Evolutionary conservation across 2,888 invertebrate genomes (phyloP), one percentile per base, ranked within the genome.

Genomic region (Fragum sueziense): DNA sequence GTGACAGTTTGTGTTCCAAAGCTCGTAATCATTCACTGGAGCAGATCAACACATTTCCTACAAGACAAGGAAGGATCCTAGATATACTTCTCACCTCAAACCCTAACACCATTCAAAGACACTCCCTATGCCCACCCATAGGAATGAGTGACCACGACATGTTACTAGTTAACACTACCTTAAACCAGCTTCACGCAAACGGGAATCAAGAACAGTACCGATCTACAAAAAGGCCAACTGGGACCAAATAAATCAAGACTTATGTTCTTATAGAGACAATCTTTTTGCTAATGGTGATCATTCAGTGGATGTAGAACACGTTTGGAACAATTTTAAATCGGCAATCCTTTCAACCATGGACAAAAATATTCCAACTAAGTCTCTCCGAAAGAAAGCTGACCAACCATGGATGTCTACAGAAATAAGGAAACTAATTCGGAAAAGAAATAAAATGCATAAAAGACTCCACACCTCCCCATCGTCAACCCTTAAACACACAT

Each of bases 11-110:
- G 3, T 31, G 51, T 34, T 25, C 29, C 33, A 68, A 68, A 20
- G 1, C n/a, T 11, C 20, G 14, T 9, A 7, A 74, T 11, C 41
- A 62, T n/a, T 9, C 9, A 0, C 22, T 72, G 3, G 72, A 72
- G 22, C 72, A 72, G 27, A 54, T 67, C 22, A 73, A 73, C n/a
- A 65, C 62, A 4, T 34, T 73, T 27, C 73, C 73, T 51, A 77
- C 73, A 20, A 0, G 77, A 62, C 61, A 72, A 37, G 69, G 47
- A 4, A 61, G 70, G n/a, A 72, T 47, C 0, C 33, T 77, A 34
- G 77, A 77, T n/a, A 34, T 77, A 14, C 67, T 69, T 20, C 54
- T 78, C n/a, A 71, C 71, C 52, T 67, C 41, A 34, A 70, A 71
- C 20, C 67, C 67, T 34, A 47, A 25, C 11, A 31, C 67, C n/a